Percentiles rank a stretch among this genome's conserved stretches.
Evolutionary conservation across 2,888 invertebrate species (phyloP).

Genomic region (Lithophane leautieri): DNA sequence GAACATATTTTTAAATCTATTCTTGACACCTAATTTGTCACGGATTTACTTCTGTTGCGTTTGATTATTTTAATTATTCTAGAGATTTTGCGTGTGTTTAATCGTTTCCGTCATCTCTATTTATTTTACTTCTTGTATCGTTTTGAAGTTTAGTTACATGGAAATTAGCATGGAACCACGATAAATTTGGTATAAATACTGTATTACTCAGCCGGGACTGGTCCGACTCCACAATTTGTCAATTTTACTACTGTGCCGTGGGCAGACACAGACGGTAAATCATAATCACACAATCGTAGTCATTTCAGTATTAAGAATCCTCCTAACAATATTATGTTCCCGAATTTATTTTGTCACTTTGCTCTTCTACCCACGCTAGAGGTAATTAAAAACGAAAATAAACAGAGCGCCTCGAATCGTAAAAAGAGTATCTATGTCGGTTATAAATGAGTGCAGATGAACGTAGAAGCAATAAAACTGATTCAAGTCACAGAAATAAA

Average conservation of each 20-base stretch:
- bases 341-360: conserved; percentile 87
- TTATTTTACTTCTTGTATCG: conserved; percentile 46
- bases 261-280: conserved; percentile 73
- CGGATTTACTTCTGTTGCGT: conserved; percentile 38
- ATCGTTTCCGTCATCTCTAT: conserved; percentile 52
- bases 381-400: conserved; percentile 91
- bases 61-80: conserved; percentile 61
- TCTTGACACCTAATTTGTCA: conserved; percentile 57
- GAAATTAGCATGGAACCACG: conserved; percentile 69
- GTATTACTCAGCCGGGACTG: conserved; percentile 71
- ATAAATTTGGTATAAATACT: conserved; percentile 73
- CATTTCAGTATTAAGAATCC: conserved; percentile 68
- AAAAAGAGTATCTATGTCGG: conserved; percentile 89
- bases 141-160: conserved; percentile 59
- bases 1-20: conserved; percentile 63
- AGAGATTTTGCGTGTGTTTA: conserved; percentile 30
- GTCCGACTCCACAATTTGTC: conserved; percentile 76
- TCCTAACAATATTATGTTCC: conserved; percentile 71
- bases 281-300: conserved; percentile 75
- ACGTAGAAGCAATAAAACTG: conserved; percentile 88
- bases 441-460: conserved; percentile 90
- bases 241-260: conserved; percentile 76
- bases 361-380: conserved; percentile 84
- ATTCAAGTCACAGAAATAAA: conserved; percentile 89
- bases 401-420: conserved; percentile 89